These are phyloP conservation scores for Lepidurus packardi DNA, from an alignment of 1,140 invertebrate species.

Conservation along the genomic window DNA sequence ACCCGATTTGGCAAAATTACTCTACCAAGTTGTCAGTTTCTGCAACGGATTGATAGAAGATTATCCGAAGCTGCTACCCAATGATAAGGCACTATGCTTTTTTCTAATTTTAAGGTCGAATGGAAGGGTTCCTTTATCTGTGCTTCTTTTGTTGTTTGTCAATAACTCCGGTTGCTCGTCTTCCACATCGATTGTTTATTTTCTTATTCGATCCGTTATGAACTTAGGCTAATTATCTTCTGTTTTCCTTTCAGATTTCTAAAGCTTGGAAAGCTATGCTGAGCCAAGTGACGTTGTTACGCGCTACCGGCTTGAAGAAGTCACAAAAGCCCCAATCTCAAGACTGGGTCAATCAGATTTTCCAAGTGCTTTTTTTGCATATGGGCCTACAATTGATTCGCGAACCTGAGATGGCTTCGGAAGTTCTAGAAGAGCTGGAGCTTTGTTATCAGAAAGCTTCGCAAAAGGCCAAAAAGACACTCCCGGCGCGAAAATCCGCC, in stretches of 20 bases:
- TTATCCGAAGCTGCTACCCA: not conserved
- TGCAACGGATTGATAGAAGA: not conserved
- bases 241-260: conserved; percentile 41
- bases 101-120: not conserved
- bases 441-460: conserved; percentile 58
- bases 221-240: conserved; percentile 51
- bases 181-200: not conserved
- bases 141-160: not conserved
- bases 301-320: conserved; percentile 44
- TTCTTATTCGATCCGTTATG: conserved; percentile 36
- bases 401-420: conserved; percentile 58
- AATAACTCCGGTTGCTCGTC: not conserved
- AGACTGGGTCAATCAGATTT: conserved; percentile 50
- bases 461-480: conserved; percentile 46
- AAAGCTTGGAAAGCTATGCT: conserved; percentile 57
- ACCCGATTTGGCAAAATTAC: conserved; percentile 28
- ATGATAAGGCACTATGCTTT: not conserved
- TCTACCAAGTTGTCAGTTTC: conserved; percentile 24
- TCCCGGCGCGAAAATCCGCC: conserved; percentile 42
- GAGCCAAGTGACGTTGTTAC: conserved; percentile 46
- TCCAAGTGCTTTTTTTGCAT: conserved; percentile 55
- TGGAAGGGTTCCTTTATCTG: not conserved
- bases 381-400: conserved; percentile 65
- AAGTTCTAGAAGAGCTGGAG: conserved; percentile 59
- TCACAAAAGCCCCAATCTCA: conserved; percentile 46